Evolutionary conservation across 1,140 invertebrate species (phyloP).

Genomic region (Temnothorax curvispinosus): DNA sequence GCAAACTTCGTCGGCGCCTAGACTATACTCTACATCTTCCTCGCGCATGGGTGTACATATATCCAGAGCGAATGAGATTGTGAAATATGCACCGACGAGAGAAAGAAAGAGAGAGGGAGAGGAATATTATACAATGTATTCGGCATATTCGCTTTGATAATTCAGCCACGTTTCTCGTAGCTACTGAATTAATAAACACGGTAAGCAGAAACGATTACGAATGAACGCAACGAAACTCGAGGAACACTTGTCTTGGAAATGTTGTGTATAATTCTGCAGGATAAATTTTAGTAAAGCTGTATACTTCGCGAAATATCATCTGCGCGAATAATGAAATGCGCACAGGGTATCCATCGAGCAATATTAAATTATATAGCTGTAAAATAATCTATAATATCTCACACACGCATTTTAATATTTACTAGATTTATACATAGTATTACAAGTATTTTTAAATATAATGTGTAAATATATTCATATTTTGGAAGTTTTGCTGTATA

Average conservation of each 20-base stretch:
- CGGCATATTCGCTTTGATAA: slow-evolving; percentile 67
- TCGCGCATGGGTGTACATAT: background rate
- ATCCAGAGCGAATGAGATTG: slow-evolving; percentile 40
- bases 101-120: background rate
- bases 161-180: slow-evolving; percentile 41
- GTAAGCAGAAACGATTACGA: slow-evolving; percentile 44
- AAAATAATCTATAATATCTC: slow-evolving; percentile 1
- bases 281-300: slow-evolving; percentile 25
- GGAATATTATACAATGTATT: slow-evolving; percentile 64
- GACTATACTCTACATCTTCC: slow-evolving; percentile 25
- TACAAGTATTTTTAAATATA: background rate
- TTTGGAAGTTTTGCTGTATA: background rate
- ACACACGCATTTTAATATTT: slow-evolving; percentile 4
- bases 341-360: background rate
- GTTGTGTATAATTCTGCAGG: slow-evolving; percentile 27
- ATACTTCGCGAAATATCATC: background rate
- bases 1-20: slow-evolving; percentile 47
- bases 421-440: background rate
- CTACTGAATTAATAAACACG: slow-evolving; percentile 29
- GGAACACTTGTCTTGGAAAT: slow-evolving; percentile 30
- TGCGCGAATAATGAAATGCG: slow-evolving; percentile 36
- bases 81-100: slow-evolving; percentile 52
- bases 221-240: slow-evolving; percentile 1
- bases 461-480: background rate
- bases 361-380: background rate